These are phyloP conservation scores for Aramus guarauna DNA, from an alignment of 2,113 vertebrate species.

Conservation along the genomic window DNA sequence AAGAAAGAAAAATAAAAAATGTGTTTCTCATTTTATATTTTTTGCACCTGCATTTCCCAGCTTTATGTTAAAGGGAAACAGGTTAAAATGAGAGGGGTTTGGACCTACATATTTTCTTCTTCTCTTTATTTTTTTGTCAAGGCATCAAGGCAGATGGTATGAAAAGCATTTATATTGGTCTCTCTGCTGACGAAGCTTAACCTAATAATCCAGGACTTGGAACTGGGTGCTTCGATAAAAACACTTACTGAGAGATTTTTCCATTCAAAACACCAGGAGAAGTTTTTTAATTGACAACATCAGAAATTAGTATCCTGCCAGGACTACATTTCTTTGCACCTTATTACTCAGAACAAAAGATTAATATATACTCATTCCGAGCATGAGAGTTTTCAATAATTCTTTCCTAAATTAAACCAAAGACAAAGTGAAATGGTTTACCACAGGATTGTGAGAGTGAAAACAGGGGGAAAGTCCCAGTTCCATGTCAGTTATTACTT, in stretches of 20 bases:
- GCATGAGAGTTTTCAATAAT: slow-evolving; percentile 54
- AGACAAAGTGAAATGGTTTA: slow-evolving; percentile 45
- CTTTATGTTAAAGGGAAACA: slow-evolving; percentile 17
- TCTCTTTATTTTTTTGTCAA: slow-evolving; percentile 46
- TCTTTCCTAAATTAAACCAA: slow-evolving; percentile 46
- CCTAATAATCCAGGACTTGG: slow-evolving; percentile 72
- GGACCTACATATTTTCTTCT: slow-evolving; percentile 13
- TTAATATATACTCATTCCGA: slow-evolving; percentile 35
- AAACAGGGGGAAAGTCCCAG: slow-evolving; percentile 37
- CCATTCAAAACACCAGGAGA: slow-evolving; percentile 73
- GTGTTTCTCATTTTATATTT: slow-evolving; percentile 13
- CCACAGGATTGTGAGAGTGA: slow-evolving; percentile 26
- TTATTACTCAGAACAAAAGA: slow-evolving; percentile 57
- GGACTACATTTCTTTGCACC: slow-evolving; percentile 54
- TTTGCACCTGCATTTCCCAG: slow-evolving; percentile 27
- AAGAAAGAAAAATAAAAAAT: background rate
- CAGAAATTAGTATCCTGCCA: slow-evolving; percentile 73
- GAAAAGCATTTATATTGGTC: slow-evolving; percentile 71
- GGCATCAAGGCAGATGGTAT: slow-evolving; percentile 59
- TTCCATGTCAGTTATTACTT: slow-evolving; percentile 63
- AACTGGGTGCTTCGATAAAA: slow-evolving; percentile 70
- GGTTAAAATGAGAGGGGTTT: slow-evolving; percentile 43
- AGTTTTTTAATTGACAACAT: slow-evolving; percentile 78
- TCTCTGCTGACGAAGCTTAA: slow-evolving; percentile 66
- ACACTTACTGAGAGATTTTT: slow-evolving; percentile 73